Base-by-base conservation (phyloP, 2,888 invertebrate species). In the Punctoribates punctum region DNA sequence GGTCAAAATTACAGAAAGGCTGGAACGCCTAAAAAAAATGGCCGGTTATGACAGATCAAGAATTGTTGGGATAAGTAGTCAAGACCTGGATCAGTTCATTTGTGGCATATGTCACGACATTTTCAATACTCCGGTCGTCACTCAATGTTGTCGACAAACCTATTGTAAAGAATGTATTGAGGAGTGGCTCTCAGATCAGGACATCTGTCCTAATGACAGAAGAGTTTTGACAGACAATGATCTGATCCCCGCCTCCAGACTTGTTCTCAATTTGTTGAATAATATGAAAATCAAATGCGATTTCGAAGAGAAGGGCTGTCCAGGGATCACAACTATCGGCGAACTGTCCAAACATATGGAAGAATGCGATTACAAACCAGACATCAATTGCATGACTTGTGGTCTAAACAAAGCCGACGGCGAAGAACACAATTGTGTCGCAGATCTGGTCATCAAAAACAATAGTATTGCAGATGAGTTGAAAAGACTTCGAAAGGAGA, bases 121-220 rank as follows among this genome's bases (percentile, higher is more conserved):
- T 5, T 42, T 27, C n/a, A 6, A 5, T 11, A 13, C 9, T 42
- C 70, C 70, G 17, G n/a, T 17, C 4, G n/a, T 15, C 3, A 34
- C 38, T 27, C 29, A 13, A 9, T 67, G 38, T 17, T 67, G 70
- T 67, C 70, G 42, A 27, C 70, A 67, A 38, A 42, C 5, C n/a
- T 67, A 6, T 67, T 67, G 70, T 25, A 67, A 42, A 27, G 29
- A 2, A 20, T 67, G 70, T 25, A 67, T 67, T 4, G 11, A n/a
- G 13, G 2, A 27, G 17, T 67, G 70, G 70, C 29, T 67, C 1
- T 11, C 13, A 3, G 2, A 2, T 13, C 11, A 67, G 4, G 27
- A 27, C 29, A 67, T 4, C n/a, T 67, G 70, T 67, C 70, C 70
- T 20, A 67, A 38, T 5, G 70, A 67, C 27, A n/a, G 70, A 20